Percentiles rank a stretch among this genome's conserved stretches.
Conservation (phyloP, 1,140 invertebrate species). For the Mizuhopecten yessoensis region DNA sequence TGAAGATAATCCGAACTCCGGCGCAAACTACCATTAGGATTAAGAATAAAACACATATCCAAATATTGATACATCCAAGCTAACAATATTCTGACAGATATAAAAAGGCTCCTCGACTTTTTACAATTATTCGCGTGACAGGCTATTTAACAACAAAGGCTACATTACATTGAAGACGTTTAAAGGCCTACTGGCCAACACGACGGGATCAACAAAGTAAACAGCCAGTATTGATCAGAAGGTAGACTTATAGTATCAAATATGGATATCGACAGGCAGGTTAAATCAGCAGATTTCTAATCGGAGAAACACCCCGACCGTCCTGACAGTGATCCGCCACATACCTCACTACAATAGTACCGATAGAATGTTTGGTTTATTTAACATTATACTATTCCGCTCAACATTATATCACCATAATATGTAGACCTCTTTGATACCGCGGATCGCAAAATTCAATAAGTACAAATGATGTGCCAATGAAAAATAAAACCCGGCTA, state of each 20-base stretch:
- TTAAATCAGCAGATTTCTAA: too few relatives aligned
- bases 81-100: not conserved
- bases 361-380: too few relatives aligned
- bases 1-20: not conserved
- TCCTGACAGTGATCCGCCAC: too few relatives aligned
- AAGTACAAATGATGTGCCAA: too few relatives aligned
- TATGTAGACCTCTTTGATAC: too few relatives aligned
- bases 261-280: not conserved
- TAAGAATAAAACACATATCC: not conserved
- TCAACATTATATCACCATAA: too few relatives aligned
- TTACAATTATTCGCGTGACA: not conserved
- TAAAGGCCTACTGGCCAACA: not conserved
- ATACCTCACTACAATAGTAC: too few relatives aligned
- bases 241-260: not conserved
- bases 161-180: conserved; percentile 33
- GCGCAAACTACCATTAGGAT: not conserved
- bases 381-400: too few relatives aligned
- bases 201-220: not conserved
- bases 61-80: not conserved
- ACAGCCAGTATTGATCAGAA: not conserved
- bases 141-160: not conserved
- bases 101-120: not conserved
- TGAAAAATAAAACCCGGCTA: too few relatives aligned
- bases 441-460: too few relatives aligned
- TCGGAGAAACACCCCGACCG: too few relatives aligned